Base-by-base conservation (phyloP, 2,888 invertebrate species). In the Drosophila quinaria region DNA sequence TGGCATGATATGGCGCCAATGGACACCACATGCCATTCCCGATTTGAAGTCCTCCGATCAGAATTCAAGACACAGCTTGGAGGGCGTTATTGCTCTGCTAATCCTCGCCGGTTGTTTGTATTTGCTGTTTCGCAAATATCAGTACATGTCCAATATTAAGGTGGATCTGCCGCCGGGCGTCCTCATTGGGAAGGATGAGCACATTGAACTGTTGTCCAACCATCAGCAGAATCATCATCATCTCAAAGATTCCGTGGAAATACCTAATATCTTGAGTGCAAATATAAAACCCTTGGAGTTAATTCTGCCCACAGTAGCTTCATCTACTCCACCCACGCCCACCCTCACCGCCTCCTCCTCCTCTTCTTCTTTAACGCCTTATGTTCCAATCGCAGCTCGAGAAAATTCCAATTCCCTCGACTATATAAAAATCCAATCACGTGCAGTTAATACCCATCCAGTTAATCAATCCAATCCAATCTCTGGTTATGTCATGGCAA, bases 1-100 rank as follows among this genome's bases (percentile, higher is more conserved):
- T 4, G 80, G 73, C 13, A 62, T 84, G 49, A 1, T 19, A 1
- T 72, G 81, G 81, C 22, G 47, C n/a, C 0, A 17, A 17, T 35
- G 47, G 54, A 33, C n/a, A 1, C 22, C 13, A 35, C 11, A n/a
- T 17, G 10, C 1, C 0, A 31, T 8, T 3, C 0, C 11, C 8
- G 8, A 55, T 10, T 4, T 10, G 3, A 4, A n/a, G 15, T 9
- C 17, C 1, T 3, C 4, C 17, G 17, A 2, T 4, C 2, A 42
- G 0, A 13, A 22, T 11, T 4, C 9, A 10, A 15, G 0, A 3
- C 47, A 39, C 3, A 35, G 6, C 1, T 0, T 68, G 0, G 50
- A 72, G 47, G 61, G 42, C 4, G 0, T 64, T 3, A 0, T 60
- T 0, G 70, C 73, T 1, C 46, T 82, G 4, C 0, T 66, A 1